A percentile compares a stretch with the other conserved stretches of the same genome.
Evolutionary conservation across 2,113 vertebrate species (phyloP).

Genomic region (Toxotes chatareus): DNA sequence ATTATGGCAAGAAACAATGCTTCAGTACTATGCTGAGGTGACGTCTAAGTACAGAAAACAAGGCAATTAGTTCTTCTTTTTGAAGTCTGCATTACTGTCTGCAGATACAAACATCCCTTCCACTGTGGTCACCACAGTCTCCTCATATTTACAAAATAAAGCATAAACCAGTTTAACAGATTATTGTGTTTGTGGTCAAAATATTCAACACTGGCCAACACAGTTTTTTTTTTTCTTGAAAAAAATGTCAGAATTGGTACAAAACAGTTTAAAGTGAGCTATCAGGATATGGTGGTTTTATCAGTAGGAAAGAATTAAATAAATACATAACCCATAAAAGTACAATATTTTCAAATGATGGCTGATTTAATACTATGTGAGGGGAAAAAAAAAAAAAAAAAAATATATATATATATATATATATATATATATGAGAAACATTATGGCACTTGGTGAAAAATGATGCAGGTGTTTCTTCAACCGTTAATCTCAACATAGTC

Average conservation of each 20-base stretch:
- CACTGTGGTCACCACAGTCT: constrained; percentile 18
- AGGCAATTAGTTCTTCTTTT: not conserved
- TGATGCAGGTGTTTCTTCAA: not conserved
- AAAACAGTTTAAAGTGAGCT: not conserved
- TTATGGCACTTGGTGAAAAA: constrained; percentile 26
- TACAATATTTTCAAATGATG: constrained; percentile 19
- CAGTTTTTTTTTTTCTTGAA: not conserved
- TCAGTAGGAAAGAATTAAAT: constrained; percentile 17
- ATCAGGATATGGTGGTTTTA: not conserved
- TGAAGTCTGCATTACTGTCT: not conserved
- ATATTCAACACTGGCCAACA: constrained; percentile 36
- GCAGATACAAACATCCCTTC: constrained; percentile 11
- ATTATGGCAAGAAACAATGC: constrained; percentile 18
- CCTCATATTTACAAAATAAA: constrained; percentile 66
- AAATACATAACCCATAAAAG: constrained; percentile 25
- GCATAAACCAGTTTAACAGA: constrained; percentile 31
- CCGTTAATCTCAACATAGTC: not conserved
- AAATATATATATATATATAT: no score
- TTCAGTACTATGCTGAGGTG: not conserved
- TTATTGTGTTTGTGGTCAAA: constrained; percentile 54
- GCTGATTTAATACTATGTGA: not conserved
- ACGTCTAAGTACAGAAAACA: constrained; percentile 17
- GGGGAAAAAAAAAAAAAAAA: no score
- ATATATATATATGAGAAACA: no score
- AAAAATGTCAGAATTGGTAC: constrained; percentile 23